Evolutionary conservation across 2,797 vertebrate genomes (phyloP).

Genomic region (Tenualosa ilisha): DNA sequence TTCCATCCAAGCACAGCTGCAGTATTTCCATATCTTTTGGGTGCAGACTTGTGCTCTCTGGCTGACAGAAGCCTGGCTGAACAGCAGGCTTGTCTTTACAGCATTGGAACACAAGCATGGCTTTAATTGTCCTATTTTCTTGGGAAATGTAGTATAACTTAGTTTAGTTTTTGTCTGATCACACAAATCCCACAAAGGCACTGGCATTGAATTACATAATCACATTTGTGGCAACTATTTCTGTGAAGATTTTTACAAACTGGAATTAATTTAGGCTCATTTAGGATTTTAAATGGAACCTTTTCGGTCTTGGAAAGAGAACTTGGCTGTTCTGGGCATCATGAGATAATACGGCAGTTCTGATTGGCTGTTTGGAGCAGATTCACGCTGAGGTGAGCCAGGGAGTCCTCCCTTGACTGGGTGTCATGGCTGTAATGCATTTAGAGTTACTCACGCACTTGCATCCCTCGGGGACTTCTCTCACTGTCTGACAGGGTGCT

Average conservation of each 20-base stretch:
- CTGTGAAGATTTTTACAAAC: background rate
- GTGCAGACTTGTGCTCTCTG: background rate
- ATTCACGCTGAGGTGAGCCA: background rate
- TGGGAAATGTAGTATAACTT: background rate
- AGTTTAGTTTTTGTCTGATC: conserved; percentile 3
- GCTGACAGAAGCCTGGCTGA: background rate
- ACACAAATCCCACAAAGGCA: background rate
- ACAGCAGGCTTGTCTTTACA: background rate
- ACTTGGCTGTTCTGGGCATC: background rate
- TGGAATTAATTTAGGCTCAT: background rate
- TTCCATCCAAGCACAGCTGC: background rate
- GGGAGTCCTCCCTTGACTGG: background rate
- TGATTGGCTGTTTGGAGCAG: background rate
- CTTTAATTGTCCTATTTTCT: background rate
- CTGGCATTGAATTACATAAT: background rate
- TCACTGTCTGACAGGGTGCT: background rate
- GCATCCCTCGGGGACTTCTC: background rate
- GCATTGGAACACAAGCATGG: background rate
- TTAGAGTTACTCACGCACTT: background rate
- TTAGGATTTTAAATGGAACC: background rate
- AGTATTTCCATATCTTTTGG: background rate
- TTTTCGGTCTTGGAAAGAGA: background rate
- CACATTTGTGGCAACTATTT: background rate
- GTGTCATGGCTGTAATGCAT: background rate
- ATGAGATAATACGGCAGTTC: background rate